phyloP scores from a whole-genome alignment of 2,113 vertebrate genomes.

The Xenopus tropicalis region UCB_Xtro_10.0 CM004444.2:127018501-127019000 shows the following conservation, averaged over 20 bases:
- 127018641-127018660: slow-evolving; percentile 33
- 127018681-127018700: slow-evolving; percentile 42
- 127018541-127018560: neutral
- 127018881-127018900: slow-evolving; percentile 2
- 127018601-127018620: slow-evolving; percentile 68
- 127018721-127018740: slow-evolving; percentile 1
- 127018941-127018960: neutral
- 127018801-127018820: neutral
- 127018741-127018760: neutral
- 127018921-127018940: neutral
- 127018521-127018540: slow-evolving; percentile 49
- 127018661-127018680: slow-evolving; percentile 33
- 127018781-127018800: too few relatives aligned
- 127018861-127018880: slow-evolving; percentile 17
- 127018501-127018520: neutral
- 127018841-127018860: neutral
- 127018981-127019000: neutral
- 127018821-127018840: slow-evolving; percentile 25
- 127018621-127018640: slow-evolving; percentile 52
- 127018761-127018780: neutral
- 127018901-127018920: neutral
- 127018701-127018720: slow-evolving; percentile 33
- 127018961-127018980: neutral
- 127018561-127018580: slow-evolving; percentile 53
- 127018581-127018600: slow-evolving; percentile 58